A percentile compares a stretch with the other conserved stretches of the same genome.
These are phyloP conservation scores for Erpornis zantholeuca DNA, from an alignment of 2,113 vertebrate genomes.

Conservation along the genomic window DNA sequence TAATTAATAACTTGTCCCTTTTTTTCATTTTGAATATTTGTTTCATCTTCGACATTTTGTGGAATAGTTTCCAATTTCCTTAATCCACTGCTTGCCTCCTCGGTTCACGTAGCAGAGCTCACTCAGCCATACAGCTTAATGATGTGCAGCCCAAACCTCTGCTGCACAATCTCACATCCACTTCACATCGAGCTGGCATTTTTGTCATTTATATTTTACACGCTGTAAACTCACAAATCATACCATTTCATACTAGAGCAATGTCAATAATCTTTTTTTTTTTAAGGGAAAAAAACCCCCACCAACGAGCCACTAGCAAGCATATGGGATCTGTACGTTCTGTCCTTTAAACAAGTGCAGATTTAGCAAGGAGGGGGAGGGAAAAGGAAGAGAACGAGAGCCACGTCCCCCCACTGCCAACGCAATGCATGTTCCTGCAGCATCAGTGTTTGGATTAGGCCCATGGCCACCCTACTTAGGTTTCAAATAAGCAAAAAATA, in stretches of 20 bases:
- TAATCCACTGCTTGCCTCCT: constrained; percentile 4
- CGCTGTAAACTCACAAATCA: neutral
- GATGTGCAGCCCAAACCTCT: neutral
- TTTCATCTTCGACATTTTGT: neutral
- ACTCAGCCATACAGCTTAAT: neutral
- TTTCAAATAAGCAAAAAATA: constrained; percentile 19
- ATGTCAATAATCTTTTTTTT: neutral
- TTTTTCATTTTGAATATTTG: neutral
- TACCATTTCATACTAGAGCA: neutral
- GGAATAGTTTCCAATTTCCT: neutral
- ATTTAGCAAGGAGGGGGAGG: constrained; percentile 65
- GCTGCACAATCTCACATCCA: neutral
- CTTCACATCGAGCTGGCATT: constrained; percentile 12
- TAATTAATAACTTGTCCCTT: constrained; percentile 46
- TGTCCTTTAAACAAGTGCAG: constrained; percentile 64
- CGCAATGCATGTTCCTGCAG: constrained; percentile 37
- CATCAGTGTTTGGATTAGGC: constrained; percentile 16
- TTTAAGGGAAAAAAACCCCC: neutral
- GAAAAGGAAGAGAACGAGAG: constrained; percentile 27
- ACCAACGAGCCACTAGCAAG: neutral
- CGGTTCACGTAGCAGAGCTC: neutral
- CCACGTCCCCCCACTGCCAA: constrained; percentile 28
- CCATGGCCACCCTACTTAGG: constrained; percentile 1
- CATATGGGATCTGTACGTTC: constrained; percentile 59
- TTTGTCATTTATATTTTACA: neutral